Conservation (phyloP, 1,140 invertebrate species). For the Pomacea maculata region DNA sequence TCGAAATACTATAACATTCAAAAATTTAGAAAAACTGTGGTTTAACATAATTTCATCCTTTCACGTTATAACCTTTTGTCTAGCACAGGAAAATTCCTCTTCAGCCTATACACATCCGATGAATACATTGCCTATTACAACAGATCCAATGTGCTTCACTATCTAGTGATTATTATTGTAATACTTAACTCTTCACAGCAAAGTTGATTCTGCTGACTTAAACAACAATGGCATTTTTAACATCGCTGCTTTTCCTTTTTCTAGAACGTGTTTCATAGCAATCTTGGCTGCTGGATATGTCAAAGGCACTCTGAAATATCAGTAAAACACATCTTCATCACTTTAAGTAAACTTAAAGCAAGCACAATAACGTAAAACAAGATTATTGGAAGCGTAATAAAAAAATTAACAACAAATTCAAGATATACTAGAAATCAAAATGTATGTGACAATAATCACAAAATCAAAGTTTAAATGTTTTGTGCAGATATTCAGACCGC, state of each 20-base stretch:
- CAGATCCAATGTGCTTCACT: too few species aligned
- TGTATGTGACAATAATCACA: background rate
- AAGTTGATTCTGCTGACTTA: background rate
- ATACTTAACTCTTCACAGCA: too few species aligned
- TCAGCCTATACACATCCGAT: too few species aligned
- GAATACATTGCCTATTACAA: too few species aligned
- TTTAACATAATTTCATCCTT: too few species aligned
- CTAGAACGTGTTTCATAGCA: constrained; percentile 1
- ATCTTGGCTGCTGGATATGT: constrained; percentile 11
- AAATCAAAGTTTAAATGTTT: background rate
- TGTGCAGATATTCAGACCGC: background rate
- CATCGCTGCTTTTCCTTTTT: constrained; percentile 17
- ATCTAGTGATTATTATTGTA: too few species aligned
- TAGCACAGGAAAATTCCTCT: too few species aligned
- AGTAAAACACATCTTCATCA: background rate
- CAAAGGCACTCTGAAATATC: constrained; percentile 14
- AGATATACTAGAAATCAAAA: too few species aligned
- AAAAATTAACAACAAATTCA: background rate
- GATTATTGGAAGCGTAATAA: constrained; percentile 36
- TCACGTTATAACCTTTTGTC: too few species aligned
- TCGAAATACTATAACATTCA: too few species aligned
- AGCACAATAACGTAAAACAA: constrained; percentile 34
- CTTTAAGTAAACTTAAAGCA: background rate
- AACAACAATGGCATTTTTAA: constrained; percentile 16
- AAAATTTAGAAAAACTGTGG: too few species aligned